Percentiles rank a stretch among this genome's conserved stretches.
Conservation (phyloP, 2,113 vertebrate genomes). For the Pholis gunnellus region DNA sequence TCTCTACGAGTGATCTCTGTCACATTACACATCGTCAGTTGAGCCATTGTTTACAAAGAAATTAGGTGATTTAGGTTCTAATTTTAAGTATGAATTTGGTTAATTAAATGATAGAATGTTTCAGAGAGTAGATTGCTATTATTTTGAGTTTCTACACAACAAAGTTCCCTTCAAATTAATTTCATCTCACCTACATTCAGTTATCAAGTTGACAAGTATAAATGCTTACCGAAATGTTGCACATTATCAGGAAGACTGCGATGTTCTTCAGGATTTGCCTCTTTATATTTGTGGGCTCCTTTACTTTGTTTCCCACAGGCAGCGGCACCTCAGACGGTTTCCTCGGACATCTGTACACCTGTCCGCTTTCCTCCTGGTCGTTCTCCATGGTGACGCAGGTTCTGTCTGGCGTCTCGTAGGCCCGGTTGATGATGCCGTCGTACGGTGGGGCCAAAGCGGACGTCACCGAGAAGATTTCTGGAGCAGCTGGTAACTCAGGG, state of each 20-base stretch:
- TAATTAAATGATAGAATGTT: neutral
- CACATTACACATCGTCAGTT: neutral
- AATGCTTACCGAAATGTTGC: conserved; percentile 85
- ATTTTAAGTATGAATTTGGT: neutral
- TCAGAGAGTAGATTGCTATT: neutral
- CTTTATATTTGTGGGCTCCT: conserved; percentile 74
- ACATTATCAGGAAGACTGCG: conserved; percentile 91
- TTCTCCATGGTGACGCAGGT: conserved; percentile 59
- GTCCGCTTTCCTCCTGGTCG: conserved; percentile 71
- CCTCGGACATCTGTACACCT: conserved; percentile 51
- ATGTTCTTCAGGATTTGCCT: conserved; percentile 92
- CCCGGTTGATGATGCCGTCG: conserved; percentile 84
- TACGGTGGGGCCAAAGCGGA: conserved; percentile 75
- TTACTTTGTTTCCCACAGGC: conserved; percentile 43
- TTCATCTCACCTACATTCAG: neutral
- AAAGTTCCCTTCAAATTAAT: neutral
- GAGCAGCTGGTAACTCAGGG: conserved; percentile 69
- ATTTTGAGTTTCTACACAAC: neutral
- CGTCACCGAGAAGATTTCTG: conserved; percentile 88
- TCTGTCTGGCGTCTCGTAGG: conserved; percentile 57
- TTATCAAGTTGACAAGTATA: neutral
- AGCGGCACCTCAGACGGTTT: conserved; percentile 73
- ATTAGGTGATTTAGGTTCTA: neutral
- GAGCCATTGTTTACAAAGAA: neutral
- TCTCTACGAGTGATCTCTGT: neutral